Percentiles rank a stretch among this genome's conserved stretches.
Evolutionary conservation across 2,797 vertebrate genomes (phyloP).

Genomic region (Myotis daubentonii): DNA sequence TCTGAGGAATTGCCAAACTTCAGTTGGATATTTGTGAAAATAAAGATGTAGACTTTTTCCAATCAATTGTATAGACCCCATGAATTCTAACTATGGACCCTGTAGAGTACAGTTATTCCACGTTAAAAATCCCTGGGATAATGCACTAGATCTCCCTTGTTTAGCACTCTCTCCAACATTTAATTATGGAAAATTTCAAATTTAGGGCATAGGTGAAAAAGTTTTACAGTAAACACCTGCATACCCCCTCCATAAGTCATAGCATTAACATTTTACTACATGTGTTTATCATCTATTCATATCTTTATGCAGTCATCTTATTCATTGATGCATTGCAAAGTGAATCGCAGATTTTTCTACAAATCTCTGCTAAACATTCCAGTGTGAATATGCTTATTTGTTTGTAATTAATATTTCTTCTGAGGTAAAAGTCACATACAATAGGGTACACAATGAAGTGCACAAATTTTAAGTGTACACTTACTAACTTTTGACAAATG

Average conservation of each 20-base stretch:
- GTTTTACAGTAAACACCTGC: background rate
- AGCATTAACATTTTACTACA: background rate
- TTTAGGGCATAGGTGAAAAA: background rate
- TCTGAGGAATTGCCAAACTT: background rate
- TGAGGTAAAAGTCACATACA: background rate
- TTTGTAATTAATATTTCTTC: background rate
- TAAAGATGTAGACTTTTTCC: background rate
- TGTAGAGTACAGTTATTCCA: background rate
- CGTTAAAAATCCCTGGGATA: background rate
- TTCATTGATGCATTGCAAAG: background rate
- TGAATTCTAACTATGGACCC: background rate
- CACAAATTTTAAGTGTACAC: background rate
- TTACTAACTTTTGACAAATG: constrained; percentile 24
- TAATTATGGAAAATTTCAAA: background rate
- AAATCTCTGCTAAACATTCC: background rate
- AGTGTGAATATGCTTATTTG: background rate
- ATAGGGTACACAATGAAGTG: background rate
- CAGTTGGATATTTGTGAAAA: background rate
- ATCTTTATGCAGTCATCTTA: background rate
- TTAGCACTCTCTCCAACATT: background rate
- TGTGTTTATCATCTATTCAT: background rate
- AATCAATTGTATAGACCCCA: background rate
- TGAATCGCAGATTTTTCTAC: background rate
- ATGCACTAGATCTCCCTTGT: background rate
- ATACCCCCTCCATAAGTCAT: background rate